Percentiles rank a stretch among this genome's conserved stretches.
phyloP scores from a whole-genome alignment of 2,888 invertebrate genomes.

The Eueremaeus valkanovi region DNA sequence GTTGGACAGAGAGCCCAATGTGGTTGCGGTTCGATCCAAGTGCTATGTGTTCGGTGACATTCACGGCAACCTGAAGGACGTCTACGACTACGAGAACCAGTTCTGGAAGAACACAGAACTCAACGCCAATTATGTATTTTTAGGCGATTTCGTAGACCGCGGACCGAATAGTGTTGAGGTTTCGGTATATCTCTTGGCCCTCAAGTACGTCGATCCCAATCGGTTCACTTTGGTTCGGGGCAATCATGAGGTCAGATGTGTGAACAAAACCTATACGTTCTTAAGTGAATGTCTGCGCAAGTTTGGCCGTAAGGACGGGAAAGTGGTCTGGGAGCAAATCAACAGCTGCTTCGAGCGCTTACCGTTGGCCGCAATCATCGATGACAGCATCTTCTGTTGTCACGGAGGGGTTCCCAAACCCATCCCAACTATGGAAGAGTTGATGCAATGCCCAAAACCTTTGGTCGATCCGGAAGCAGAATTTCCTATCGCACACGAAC shows the following conservation, averaged over 20 bases:
- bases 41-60: not conserved
- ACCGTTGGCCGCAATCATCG: slow-evolving; percentile 35
- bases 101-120: not conserved
- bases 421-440: not conserved
- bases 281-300: slow-evolving; percentile 24
- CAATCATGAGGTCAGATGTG: slow-evolving; percentile 33
- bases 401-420: slow-evolving; percentile 28
- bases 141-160: slow-evolving; percentile 34
- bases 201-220: not conserved
- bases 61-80: not conserved
- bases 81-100: not conserved
- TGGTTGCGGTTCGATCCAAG: not conserved
- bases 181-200: slow-evolving; percentile 2
- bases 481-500: not conserved
- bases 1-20: not conserved
- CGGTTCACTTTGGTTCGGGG: slow-evolving; percentile 30
- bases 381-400: slow-evolving; percentile 31
- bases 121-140: slow-evolving; percentile 9
- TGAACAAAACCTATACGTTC: slow-evolving; percentile 32
- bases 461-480: not conserved
- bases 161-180: slow-evolving; percentile 18
- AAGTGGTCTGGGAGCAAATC: slow-evolving; percentile 18
- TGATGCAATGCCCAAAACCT: not conserved
- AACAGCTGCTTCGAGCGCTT: slow-evolving; percentile 30
- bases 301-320: not conserved